Evolutionary conservation across 2,888 invertebrate genomes (phyloP).

Genomic region (Brachycybe producta): DNA sequence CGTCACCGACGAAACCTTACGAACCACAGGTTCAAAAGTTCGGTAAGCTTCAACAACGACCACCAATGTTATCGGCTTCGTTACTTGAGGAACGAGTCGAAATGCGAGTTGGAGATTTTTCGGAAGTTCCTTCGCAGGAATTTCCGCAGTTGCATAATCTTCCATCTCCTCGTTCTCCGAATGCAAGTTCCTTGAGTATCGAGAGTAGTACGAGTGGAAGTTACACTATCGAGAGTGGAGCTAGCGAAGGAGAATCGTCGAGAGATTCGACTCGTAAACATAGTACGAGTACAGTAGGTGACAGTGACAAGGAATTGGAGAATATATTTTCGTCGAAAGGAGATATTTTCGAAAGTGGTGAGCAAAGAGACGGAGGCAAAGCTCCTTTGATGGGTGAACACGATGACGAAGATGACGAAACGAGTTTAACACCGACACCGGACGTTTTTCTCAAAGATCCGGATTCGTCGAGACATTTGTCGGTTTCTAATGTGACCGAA

Average conservation of each 20-base stretch:
- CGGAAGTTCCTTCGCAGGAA: neutral
- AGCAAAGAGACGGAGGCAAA: neutral
- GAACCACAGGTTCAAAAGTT: too few relatives aligned
- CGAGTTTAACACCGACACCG: slow-evolving; percentile 5
- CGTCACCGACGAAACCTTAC: too few relatives aligned
- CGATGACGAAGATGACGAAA: slow-evolving; percentile 9
- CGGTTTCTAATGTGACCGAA: too few relatives aligned
- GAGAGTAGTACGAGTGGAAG: slow-evolving; percentile 26
- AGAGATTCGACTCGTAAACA: slow-evolving; percentile 7
- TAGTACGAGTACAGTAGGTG: slow-evolving; percentile 14
- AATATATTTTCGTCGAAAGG: slow-evolving; percentile 4
- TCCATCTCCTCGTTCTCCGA: slow-evolving; percentile 11
- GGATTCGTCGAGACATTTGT: too few relatives aligned
- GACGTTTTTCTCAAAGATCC: neutral
- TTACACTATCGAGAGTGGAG: slow-evolving; percentile 23
- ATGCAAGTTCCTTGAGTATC: slow-evolving; percentile 20
- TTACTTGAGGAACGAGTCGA: neutral
- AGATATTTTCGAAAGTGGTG: neutral
- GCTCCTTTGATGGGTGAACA: too few relatives aligned
- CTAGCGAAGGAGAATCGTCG: slow-evolving; percentile 16
- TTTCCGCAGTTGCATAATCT: neutral
- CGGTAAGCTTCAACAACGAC: too few relatives aligned
- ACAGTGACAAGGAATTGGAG: slow-evolving; percentile 17
- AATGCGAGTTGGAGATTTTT: neutral
- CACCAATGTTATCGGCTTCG: neutral